Evolutionary conservation across 2,888 invertebrate genomes (phyloP), one percentile per base, ranked within the genome.

Genomic region (Trichopoda pennipes): DNA sequence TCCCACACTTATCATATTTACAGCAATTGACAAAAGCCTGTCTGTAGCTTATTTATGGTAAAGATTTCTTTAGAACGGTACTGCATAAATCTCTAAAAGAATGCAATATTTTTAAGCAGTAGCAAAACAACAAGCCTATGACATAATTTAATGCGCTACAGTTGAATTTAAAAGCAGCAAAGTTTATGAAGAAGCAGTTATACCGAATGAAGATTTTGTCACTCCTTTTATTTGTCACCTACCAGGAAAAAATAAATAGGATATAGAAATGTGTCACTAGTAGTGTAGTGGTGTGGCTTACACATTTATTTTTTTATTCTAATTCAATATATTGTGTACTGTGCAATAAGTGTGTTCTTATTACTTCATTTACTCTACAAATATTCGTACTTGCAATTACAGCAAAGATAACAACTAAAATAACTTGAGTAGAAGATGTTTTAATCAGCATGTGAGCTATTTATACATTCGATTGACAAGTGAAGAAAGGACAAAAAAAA

Each of bases 1-100:
- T 81, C 81, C 73, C 76, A 77, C 77, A 77, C 73, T 73, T 64
- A 73, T 69, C 58, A 69, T 38, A 64, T 77, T 77, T 42, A 64
- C 44, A 49, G 42, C 64, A 70, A 64, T 70, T 64, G 63, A 38
- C 28, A 70, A 70, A 58, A 63, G 55, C 10, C 9, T 49, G 56
- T 77, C 28, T 63, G 8, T 32, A 7, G 49, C 66, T 66, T 58
- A 38, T 60, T 42, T 68, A 16, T 69, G 49, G 23, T 16, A 35
- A 23, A 49, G 17, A 58, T 66, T 64, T 55, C 12, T 21, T 55
- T 35, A 19, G 16, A 73, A 63, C 6, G 16, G 10, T 28, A 28
- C 3, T 17, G 4, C 12, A 12, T 51, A 47, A 32, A 44, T 44
- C 23, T 12, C 12, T 32, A 32, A 19, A 8, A 23, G 16, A 38